Evolutionary conservation across 2,888 invertebrate species (phyloP).

Genomic region (Acanthosepion pharaonis): DNA sequence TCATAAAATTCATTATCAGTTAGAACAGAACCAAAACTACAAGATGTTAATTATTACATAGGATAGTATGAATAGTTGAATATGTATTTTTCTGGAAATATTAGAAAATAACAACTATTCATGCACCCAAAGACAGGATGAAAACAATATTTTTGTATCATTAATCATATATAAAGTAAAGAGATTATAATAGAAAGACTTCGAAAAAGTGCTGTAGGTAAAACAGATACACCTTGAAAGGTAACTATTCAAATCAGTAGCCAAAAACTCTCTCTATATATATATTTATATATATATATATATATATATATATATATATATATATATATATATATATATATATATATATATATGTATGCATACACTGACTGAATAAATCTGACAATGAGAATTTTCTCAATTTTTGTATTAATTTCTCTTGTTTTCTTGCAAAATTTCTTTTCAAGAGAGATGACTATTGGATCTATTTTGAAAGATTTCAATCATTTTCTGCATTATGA

Average conservation of each 20-base stretch:
- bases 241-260: not conserved
- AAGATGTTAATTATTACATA: not conserved
- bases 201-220: not conserved
- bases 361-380: no score
- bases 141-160: not conserved
- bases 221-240: not conserved
- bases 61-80: not conserved
- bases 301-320: no score
- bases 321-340: not conserved
- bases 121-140: not conserved
- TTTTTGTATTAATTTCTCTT: no score
- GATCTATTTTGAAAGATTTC: no score
- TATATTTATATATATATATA: not conserved
- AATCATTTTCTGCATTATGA: no score
- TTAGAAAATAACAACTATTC: not conserved
- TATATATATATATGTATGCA: not conserved
- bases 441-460: no score
- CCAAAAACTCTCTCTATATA: not conserved
- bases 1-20: not conserved
- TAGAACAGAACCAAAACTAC: not conserved
- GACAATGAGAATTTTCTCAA: no score
- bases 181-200: not conserved
- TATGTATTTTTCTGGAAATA: not conserved
- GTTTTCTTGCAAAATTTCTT: no score
- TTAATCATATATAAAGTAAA: not conserved